These are phyloP conservation scores for Zalophus californianus DNA, from an alignment of 2,797 vertebrate species.

Conservation along the genomic window DNA sequence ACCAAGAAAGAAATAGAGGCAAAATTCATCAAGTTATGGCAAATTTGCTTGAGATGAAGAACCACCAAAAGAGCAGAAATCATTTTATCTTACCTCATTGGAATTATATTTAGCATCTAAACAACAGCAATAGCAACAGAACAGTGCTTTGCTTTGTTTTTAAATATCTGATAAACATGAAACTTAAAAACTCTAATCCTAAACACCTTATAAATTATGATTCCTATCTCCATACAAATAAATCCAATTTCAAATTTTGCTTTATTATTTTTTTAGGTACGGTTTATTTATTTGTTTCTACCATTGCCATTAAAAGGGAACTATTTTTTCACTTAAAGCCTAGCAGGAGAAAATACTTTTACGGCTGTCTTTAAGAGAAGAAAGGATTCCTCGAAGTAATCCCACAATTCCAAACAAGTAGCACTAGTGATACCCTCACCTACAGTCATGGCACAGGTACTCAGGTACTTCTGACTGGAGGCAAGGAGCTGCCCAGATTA, in stretches of 20 bases:
- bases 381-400: constrained; percentile 3
- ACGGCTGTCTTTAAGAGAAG: constrained; percentile 6
- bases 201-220: background rate
- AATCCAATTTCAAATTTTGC: background rate
- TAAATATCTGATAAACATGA: background rate
- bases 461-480: constrained; percentile 93
- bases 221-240: background rate
- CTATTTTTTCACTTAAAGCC: background rate
- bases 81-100: background rate
- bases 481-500: constrained; percentile 94
- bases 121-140: background rate
- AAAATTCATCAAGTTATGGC: background rate
- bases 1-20: background rate
- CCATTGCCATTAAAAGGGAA: background rate
- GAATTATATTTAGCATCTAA: constrained; percentile 19
- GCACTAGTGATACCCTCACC: background rate
- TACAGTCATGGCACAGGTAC: rapidly evolving
- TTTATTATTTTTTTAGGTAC: background rate
- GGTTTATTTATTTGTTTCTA: background rate
- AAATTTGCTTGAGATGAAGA: background rate
- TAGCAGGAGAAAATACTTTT: background rate
- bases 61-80: background rate
- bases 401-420: background rate
- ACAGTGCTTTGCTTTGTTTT: background rate
- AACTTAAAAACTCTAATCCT: background rate